Conservation (phyloP, 2,113 vertebrate species). For the Melanostigma gelatinosum region DNA sequence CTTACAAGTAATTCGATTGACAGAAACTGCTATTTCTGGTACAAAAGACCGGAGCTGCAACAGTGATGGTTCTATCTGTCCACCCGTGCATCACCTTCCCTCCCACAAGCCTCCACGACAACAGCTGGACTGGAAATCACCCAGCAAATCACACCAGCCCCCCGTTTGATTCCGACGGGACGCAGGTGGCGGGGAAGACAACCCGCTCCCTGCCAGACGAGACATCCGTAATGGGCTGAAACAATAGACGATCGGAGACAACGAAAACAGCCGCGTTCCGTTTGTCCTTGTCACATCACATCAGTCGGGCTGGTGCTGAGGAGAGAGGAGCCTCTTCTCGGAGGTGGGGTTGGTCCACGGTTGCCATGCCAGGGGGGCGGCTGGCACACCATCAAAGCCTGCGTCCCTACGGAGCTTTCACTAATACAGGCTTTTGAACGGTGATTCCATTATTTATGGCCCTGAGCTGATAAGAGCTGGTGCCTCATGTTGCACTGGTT, state of each 20-base stretch:
- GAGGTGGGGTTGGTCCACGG: constrained; percentile 16
- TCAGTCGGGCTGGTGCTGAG: constrained; percentile 39
- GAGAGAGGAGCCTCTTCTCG: constrained; percentile 33
- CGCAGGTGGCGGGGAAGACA: constrained; percentile 58
- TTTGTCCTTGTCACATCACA: constrained; percentile 67
- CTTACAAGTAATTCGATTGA: not conserved
- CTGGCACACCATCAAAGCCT: constrained; percentile 46
- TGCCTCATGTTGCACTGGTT: not conserved
- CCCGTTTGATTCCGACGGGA: constrained; percentile 53
- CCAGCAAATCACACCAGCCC: constrained; percentile 50
- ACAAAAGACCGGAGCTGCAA: not conserved
- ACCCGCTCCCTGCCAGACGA: constrained; percentile 52
- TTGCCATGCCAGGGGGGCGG: constrained; percentile 38
- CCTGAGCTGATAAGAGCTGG: constrained; percentile 20
- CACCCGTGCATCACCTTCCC: constrained; percentile 24
- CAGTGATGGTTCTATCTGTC: constrained; percentile 9
- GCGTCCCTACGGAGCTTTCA: constrained; percentile 26
- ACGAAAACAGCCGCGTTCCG: constrained; percentile 47
- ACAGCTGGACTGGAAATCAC: constrained; percentile 62
- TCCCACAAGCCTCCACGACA: constrained; percentile 35
- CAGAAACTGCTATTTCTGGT: constrained; percentile 10
- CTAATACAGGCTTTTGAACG: constrained; percentile 26
- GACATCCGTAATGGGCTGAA: constrained; percentile 55
- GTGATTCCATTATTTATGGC: constrained; percentile 19
- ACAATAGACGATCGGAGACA: constrained; percentile 61